phyloP scores from a whole-genome alignment of 2,113 vertebrate species.

The Crotalus viridis region DNA sequence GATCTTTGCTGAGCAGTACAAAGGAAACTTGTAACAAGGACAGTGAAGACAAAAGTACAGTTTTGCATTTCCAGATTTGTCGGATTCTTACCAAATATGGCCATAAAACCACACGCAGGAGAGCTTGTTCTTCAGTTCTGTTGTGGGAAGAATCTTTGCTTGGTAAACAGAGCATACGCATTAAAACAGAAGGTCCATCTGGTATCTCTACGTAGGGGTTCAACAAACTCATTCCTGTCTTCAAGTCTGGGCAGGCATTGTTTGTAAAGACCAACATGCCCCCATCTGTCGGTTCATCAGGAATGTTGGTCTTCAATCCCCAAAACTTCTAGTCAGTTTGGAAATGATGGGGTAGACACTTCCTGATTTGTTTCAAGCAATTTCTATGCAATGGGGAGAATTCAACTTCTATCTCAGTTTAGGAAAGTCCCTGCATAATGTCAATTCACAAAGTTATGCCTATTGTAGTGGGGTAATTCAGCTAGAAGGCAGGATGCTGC shows the following conservation, averaged over 20 bases:
- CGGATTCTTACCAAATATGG: not conserved
- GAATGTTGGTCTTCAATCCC: not conserved
- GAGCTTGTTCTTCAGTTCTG: not conserved
- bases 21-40: not conserved
- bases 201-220: not conserved
- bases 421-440: not conserved
- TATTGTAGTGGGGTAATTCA: not conserved
- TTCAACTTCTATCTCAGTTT: not conserved
- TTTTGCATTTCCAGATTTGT: not conserved
- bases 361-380: not conserved
- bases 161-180: not conserved
- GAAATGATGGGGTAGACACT: not conserved
- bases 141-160: not conserved
- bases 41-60: not conserved
- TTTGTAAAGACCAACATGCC: not conserved
- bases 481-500: not conserved
- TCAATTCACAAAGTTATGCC: not conserved
- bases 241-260: not conserved
- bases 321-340: not conserved
- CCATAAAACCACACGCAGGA: not conserved
- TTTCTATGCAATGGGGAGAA: not conserved
- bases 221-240: not conserved
- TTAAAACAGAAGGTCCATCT: not conserved
- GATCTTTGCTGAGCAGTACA: not conserved
- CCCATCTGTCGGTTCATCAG: not conserved